Conservation (phyloP, 1,140 invertebrate species). For the Psilanteris sp. region DNA sequence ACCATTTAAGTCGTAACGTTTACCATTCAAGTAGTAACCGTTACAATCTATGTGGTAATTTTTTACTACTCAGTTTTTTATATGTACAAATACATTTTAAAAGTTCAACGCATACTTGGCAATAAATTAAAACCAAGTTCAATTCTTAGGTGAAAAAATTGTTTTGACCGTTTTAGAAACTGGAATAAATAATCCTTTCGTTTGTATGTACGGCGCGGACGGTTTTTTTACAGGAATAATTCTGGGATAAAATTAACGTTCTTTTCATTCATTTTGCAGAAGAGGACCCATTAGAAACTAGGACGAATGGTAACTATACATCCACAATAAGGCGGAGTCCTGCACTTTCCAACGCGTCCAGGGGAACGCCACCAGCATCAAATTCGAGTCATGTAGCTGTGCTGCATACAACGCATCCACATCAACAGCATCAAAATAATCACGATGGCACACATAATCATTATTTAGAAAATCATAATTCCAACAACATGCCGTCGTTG, state of each 20-base stretch:
- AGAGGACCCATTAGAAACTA: conserved; percentile 75
- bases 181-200: too few relatives aligned
- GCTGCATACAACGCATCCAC: conserved; percentile 62
- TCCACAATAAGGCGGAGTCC: conserved; percentile 67
- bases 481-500: conserved; percentile 72
- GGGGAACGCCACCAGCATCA: conserved; percentile 65
- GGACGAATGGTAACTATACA: conserved; percentile 71
- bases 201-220: too few relatives aligned
- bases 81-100: too few relatives aligned
- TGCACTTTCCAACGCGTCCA: conserved; percentile 67
- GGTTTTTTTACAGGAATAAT: too few relatives aligned
- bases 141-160: too few relatives aligned
- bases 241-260: background rate
- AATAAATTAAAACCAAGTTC: too few relatives aligned
- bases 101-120: too few relatives aligned
- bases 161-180: too few relatives aligned
- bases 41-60: too few relatives aligned
- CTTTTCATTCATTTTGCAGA: conserved; percentile 68
- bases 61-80: too few relatives aligned
- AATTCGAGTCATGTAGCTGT: conserved; percentile 66
- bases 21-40: too few relatives aligned
- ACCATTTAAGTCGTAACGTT: too few relatives aligned
- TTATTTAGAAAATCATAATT: conserved; percentile 75
- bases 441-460: conserved; percentile 73
- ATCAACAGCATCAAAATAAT: conserved; percentile 68